Evolutionary conservation across 2,888 invertebrate species (phyloP).

Genomic region (Melangyna quadrimaculata): DNA sequence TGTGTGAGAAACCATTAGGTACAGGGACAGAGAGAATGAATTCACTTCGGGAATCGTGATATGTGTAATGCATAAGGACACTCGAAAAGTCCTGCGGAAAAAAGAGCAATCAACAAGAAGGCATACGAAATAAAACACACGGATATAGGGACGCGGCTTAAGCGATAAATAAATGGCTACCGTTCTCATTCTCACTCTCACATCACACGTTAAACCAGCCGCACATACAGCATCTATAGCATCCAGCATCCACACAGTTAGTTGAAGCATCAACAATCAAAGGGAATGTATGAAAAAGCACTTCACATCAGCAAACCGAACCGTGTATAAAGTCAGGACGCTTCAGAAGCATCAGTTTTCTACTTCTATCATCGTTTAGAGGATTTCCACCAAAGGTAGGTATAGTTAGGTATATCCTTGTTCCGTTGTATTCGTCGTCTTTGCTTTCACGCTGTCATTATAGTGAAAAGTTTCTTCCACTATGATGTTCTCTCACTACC

Average conservation of each 20-base stretch:
- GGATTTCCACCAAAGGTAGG: conserved; percentile 27
- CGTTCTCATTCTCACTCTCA: conserved; percentile 44
- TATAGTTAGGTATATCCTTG: conserved; percentile 18
- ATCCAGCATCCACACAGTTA: too few relatives aligned
- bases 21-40: neutral
- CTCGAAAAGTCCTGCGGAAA: conserved; percentile 44
- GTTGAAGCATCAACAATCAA: conserved; percentile 55
- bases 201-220: conserved; percentile 52
- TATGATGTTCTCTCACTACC: conserved; percentile 1
- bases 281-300: conserved; percentile 64
- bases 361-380: conserved; percentile 43
- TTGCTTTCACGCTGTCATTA: conserved; percentile 23
- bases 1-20: neutral
- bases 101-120: conserved; percentile 66
- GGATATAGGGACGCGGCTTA: conserved; percentile 45
- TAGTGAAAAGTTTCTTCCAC: conserved; percentile 23
- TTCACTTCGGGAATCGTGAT: conserved; percentile 4
- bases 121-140: conserved; percentile 51
- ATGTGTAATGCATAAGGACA: conserved; percentile 48
- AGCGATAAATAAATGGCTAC: conserved; percentile 70
- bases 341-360: conserved; percentile 23
- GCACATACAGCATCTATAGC: neutral
- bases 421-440: conserved; percentile 1
- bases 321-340: neutral
- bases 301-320: conserved; percentile 20